Conservation (phyloP, 2,113 vertebrate species). For the Sinocyclocheilus anophthalmus region DNA sequence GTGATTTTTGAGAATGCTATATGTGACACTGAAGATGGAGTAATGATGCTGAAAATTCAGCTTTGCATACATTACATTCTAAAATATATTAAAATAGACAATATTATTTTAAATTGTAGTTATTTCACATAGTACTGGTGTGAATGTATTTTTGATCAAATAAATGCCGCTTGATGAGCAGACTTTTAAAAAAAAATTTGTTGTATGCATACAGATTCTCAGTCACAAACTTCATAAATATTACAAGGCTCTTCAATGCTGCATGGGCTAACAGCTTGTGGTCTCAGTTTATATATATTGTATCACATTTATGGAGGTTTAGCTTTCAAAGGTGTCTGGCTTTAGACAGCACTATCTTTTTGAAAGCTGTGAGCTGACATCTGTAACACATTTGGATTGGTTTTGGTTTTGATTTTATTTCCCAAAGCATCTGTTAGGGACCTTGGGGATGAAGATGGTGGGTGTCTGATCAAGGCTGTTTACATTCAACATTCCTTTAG, state of each 20-base stretch:
- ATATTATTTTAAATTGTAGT: no score
- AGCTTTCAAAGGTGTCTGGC: neutral
- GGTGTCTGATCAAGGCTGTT: slow-evolving; percentile 13
- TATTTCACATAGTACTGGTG: no score
- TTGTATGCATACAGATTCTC: no score
- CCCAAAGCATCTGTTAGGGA: slow-evolving; percentile 26
- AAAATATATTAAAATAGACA: no score
- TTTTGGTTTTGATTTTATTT: slow-evolving; percentile 11
- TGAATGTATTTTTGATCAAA: no score
- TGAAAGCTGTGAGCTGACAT: slow-evolving; percentile 5
- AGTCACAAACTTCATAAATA: neutral
- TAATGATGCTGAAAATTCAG: no score
- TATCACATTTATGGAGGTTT: neutral
- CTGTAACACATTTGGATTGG: slow-evolving; percentile 15
- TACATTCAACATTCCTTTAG: slow-evolving; percentile 24
- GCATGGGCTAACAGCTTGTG: neutral
- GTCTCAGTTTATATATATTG: neutral
- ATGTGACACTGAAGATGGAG: no score
- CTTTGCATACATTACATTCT: no score
- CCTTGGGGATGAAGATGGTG: neutral
- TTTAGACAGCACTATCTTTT: neutral
- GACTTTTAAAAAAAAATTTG: no score
- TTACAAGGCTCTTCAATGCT: neutral
- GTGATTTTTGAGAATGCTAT: no score
- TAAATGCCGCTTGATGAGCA: no score